A percentile compares a stretch with the other conserved stretches of the same genome.
Evolutionary conservation across 2,888 invertebrate species (phyloP).

Genomic region (Pyrochroa serraticornis): DNA sequence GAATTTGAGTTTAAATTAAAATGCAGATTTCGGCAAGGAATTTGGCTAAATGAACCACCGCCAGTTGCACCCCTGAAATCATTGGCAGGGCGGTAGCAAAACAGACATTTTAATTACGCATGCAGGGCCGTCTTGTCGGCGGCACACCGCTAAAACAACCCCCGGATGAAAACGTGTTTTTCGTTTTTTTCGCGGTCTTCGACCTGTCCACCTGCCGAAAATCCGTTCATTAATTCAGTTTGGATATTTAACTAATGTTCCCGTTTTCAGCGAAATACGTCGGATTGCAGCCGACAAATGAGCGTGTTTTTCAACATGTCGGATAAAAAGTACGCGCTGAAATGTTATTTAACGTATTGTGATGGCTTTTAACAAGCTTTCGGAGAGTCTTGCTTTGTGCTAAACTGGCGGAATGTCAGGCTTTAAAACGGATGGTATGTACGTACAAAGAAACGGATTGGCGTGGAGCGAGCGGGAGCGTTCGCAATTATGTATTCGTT

Average conservation of each 20-base stretch:
- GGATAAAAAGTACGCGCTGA: slow-evolving; percentile 42
- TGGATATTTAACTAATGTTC: slow-evolving; percentile 36
- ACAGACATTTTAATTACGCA: slow-evolving; percentile 20
- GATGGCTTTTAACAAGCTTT: slow-evolving; percentile 42
- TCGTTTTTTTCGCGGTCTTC: too few relatives aligned
- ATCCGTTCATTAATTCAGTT: slow-evolving; percentile 30
- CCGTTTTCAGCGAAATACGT: slow-evolving; percentile 44
- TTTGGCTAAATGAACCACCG: slow-evolving; percentile 46
- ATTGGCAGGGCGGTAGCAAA: slow-evolving; percentile 30
- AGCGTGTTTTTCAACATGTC: slow-evolving; percentile 41
- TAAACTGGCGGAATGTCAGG: slow-evolving; percentile 29
- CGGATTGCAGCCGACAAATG: slow-evolving; percentile 47
- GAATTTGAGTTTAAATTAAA: slow-evolving; percentile 52
- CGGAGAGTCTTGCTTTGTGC: slow-evolving; percentile 35
- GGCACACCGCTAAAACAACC: slow-evolving; percentile 10
- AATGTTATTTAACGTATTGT: slow-evolving; percentile 47
- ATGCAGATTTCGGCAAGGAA: slow-evolving; percentile 51
- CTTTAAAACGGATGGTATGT: slow-evolving; percentile 31
- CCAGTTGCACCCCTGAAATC: slow-evolving; percentile 44
- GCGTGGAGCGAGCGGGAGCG: slow-evolving; percentile 15
- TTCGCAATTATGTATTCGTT: slow-evolving; percentile 30
- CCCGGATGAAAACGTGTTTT: slow-evolving; percentile 1
- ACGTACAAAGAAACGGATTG: slow-evolving; percentile 10
- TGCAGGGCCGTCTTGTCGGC: not conserved
- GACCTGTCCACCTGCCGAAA: too few relatives aligned